Base-by-base conservation (phyloP, 2,797 vertebrate genomes). In the Cephalopachus bancanus region DNA sequence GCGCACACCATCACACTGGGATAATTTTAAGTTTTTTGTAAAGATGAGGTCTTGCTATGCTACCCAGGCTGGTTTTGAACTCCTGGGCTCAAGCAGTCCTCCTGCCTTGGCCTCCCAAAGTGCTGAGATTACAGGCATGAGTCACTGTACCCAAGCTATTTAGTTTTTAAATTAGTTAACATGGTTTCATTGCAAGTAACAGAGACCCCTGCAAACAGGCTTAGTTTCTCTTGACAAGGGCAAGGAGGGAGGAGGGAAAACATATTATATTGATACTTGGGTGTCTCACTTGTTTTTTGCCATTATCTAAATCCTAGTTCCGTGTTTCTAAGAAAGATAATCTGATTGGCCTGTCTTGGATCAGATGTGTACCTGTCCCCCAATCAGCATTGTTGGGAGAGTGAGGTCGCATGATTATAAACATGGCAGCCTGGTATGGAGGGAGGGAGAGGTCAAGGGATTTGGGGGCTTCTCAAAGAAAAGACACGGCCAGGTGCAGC, bases 161-260 rank as follows among this genome's bases (percentile, higher is more conserved):
- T 44, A 51, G 4, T 83, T 83, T n/a, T 78, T 2, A 3, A 81
- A 64, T 26, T 89, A 55, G 49, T 83, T 83, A 57, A 55, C 8
- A 26, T 65, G 10, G 10, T 74, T 85, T 65, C 5, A 4, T 88
- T 83, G 57, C 28, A 69, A 91, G 7, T 72, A 53, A 33, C 44
- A 86, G 60, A 95, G 24, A 62, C 33, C 20, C 44, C n/a, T 69
- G 51, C 19, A 60, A 84, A 67, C 33, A 79, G 78, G 67, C 30
- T 59, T 85, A 10, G 5, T 92, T 93, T 80, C 81, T 71, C 33
- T 88, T 89, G 67, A 11, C 67, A 53, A 64, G 26, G 49, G 59
- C 75, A 6, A 33, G 44, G 67, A 64, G 51, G 22, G 44, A 22
- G 53, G 30, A 28, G 3, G 7, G 7, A 67, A 20, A 88, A 71